Base-by-base conservation (phyloP, 1,140 invertebrate genomes). In the Drosophila sechellia region DNA sequence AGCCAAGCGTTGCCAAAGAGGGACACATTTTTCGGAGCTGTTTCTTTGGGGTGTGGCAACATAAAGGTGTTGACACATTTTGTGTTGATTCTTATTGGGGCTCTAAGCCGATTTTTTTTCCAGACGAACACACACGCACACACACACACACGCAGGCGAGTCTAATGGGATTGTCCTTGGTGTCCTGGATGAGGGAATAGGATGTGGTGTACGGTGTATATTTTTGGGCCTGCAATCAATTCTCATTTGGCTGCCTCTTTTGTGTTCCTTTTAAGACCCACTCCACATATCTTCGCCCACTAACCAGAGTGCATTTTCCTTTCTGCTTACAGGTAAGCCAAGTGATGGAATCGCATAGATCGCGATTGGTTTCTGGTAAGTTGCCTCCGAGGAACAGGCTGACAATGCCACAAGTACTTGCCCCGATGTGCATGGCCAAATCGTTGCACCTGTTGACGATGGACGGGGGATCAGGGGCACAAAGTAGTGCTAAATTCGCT, bases 51-150 rank as follows among this genome's bases (percentile, higher is more conserved):
- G 79, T 79, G 59, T 87, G 83, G 75, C 63, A 81, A 56, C 84
- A 87, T 81, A 87, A 87, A 89, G 83, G 83, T 87, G 83, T 87
- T 87, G 83, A 87, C 85, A 87, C 76, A 87, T 84, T 79, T 64
- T 65, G 31, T 87, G 64, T 78, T 64, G 61, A 74, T 59, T 76
- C 80, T 86, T 83, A 81, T 76, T 79, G 61, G 61, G 65, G 53
- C 63, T 64, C 61, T 87, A 86, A 86, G 81, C 79, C 74, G 83
- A 79, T 83, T 86, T 81, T 75, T 65, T 70, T 81, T 69, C 59
- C 61, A 65, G 52, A 35, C 60, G 37, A 15, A 70, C 48, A 55
- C 22, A 27, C 20, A 45, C 17, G 17, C 17, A 17, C 17, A 17
- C 31, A 39, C 31, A 25, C 25, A 13, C 68, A 74, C 45, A 52